Evolutionary conservation across 2,113 vertebrate genomes (phyloP).

Genomic region (Microtus ochrogaster): DNA sequence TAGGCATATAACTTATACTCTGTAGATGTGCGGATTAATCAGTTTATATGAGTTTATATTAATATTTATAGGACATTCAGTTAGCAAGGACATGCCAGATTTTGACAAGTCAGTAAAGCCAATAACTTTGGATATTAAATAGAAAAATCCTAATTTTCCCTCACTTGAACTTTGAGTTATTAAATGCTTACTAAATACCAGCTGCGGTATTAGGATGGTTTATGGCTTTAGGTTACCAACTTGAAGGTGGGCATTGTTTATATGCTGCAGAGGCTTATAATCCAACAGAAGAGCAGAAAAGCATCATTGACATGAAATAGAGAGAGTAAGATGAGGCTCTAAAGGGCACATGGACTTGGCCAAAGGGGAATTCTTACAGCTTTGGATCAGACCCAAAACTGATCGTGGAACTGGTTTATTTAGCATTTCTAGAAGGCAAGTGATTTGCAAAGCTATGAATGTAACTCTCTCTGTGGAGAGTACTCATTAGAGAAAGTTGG

Average conservation of each 20-base stretch:
- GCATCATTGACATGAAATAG: background rate
- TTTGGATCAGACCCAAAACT: background rate
- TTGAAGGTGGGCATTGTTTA: background rate
- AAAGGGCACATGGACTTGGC: background rate
- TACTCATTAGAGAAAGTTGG: background rate
- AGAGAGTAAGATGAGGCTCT: background rate
- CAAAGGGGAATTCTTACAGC: background rate
- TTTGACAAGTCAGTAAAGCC: background rate
- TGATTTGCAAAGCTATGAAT: background rate
- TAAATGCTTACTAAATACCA: conserved; percentile 29
- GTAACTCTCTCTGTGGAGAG: background rate
- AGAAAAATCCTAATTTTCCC: conserved; percentile 18
- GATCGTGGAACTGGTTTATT: background rate
- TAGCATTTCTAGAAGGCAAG: background rate
- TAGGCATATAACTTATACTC: background rate
- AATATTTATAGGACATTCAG: background rate
- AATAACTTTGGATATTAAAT: conserved; percentile 1
- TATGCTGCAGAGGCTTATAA: background rate
- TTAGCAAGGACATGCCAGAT: background rate
- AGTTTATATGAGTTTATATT: conserved; percentile 34
- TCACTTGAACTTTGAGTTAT: conserved; percentile 30
- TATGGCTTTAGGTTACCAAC: background rate
- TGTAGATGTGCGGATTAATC: background rate
- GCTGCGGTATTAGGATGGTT: background rate
- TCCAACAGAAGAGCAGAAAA: background rate